phyloP scores from a whole-genome alignment of 1,140 invertebrate genomes.

The Ditylenchus dipsaci region DNA sequence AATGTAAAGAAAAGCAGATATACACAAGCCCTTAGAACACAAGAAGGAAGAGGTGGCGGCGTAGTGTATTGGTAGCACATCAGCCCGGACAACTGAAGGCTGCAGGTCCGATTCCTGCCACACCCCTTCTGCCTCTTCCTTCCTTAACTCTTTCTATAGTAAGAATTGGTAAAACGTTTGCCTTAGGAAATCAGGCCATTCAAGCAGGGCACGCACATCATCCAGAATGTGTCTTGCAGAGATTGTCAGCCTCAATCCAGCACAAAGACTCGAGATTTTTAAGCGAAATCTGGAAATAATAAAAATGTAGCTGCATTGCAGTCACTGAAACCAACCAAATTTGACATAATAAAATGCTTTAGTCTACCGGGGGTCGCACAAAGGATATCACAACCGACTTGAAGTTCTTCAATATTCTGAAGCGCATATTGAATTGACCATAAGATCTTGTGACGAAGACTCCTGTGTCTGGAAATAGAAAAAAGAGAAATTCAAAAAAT shows the following conservation, averaged over 20 bases:
- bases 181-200: conserved; percentile 27
- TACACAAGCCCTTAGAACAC: too few relatives aligned
- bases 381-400: conserved; percentile 16
- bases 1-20: too few relatives aligned
- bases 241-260: conserved; percentile 91
- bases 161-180: too few relatives aligned
- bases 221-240: conserved; percentile 69
- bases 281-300: too few relatives aligned
- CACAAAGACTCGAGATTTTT: conserved; percentile 71
- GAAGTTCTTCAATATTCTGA: conserved; percentile 12
- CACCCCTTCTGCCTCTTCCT: too few relatives aligned
- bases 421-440: conserved; percentile 12
- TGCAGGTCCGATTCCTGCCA: too few relatives aligned
- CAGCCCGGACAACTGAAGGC: too few relatives aligned
- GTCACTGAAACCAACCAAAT: background rate
- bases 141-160: too few relatives aligned
- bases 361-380: conserved; percentile 18
- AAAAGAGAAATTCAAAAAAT: background rate
- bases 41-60: too few relatives aligned
- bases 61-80: too few relatives aligned
- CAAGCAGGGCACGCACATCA: conserved; percentile 32
- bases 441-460: conserved; percentile 24
- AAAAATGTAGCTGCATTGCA: conserved; percentile 13
- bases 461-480: conserved; percentile 6
- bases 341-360: conserved; percentile 15